Evolutionary conservation across 2,797 vertebrate genomes (phyloP), one percentile per base, ranked within the genome.

Genomic region (Dendrocincla fuliginosa): DNA sequence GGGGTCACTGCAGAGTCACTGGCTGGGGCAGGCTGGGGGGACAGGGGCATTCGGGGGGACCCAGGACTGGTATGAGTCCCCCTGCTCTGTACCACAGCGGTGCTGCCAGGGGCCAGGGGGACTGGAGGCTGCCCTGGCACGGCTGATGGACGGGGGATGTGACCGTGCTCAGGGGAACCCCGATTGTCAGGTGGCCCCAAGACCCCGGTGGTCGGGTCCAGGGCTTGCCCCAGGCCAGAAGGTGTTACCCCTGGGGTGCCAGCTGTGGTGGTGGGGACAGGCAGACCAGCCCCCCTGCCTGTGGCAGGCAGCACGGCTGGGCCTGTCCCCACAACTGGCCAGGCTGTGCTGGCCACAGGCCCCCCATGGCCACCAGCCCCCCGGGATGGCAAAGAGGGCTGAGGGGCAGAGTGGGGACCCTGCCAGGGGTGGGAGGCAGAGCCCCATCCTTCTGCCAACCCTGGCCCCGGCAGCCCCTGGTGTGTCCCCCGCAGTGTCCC

Each of bases 41-140:
- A 57, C 0, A 0, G 11, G 20, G 64, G 16, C 5, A 30, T 0
- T 0, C 0, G 35, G 8, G 28, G n/a, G 9, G 37, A 5, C 3
- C 9, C 76, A 11, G 61, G n/a, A 30, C 12, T 65, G 39, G 55
- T 0, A 0, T 2, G 2, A 16, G 32, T 10, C 49, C 28, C 37
- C 39, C 10, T 2, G 5, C 16, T 27, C 64, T 47, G 69, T 16
- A 28, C 65, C 10, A 3, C 63, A 3, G 49, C 0, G 0, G 22
- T 27, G 19, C 84, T 86, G 68, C 61, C 37, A 0, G 32, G 57
- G 37, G 24, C 15, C 47, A 9, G 4, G 0, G 37, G 39, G 5
- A 2, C 1, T 0, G 17, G n/a, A 24, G 20, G 2, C 56, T 74
- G 73, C 42, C n/a, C 42, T 0, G 20, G 55, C 52, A 27, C 14